phyloP scores from a whole-genome alignment of 1,140 invertebrate species.

The Frieseomelitta varia region DNA sequence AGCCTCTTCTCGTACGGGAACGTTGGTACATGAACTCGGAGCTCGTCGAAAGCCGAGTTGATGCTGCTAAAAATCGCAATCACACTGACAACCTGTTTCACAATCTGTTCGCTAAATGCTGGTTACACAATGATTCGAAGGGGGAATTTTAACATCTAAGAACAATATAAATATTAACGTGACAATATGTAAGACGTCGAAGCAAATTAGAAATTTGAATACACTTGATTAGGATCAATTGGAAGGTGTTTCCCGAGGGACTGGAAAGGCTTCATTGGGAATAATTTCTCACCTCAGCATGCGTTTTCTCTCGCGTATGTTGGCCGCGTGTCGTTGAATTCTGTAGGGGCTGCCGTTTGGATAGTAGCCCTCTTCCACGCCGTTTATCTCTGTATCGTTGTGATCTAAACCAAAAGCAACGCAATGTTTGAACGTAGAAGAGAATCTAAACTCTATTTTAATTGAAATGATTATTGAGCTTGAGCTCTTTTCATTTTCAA shows the following conservation, averaged over 20 bases:
- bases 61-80: conserved; percentile 92
- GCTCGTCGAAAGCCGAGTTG: conserved; percentile 98
- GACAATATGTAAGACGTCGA: background rate
- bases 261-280: background rate
- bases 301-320: conserved; percentile 95
- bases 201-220: background rate
- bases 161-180: background rate
- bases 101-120: background rate
- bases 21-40: conserved; percentile 97
- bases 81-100: conserved; percentile 73
- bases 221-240: background rate
- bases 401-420: conserved; percentile 71
- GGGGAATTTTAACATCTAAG: background rate
- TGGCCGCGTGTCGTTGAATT: conserved; percentile 94
- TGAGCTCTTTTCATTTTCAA: too few species aligned
- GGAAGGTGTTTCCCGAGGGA: too few species aligned
- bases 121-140: background rate
- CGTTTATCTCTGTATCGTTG: conserved; percentile 78
- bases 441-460: too few species aligned
- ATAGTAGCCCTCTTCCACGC: conserved; percentile 83
- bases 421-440: too few species aligned
- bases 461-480: too few species aligned
- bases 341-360: conserved; percentile 90
- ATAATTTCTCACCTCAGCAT: conserved; percentile 93
- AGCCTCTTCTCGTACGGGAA: conserved; percentile 99